Percentiles rank a stretch among this genome's conserved stretches.
Evolutionary conservation across 2,113 vertebrate genomes (phyloP).

Genomic region (Lonchura striata): DNA sequence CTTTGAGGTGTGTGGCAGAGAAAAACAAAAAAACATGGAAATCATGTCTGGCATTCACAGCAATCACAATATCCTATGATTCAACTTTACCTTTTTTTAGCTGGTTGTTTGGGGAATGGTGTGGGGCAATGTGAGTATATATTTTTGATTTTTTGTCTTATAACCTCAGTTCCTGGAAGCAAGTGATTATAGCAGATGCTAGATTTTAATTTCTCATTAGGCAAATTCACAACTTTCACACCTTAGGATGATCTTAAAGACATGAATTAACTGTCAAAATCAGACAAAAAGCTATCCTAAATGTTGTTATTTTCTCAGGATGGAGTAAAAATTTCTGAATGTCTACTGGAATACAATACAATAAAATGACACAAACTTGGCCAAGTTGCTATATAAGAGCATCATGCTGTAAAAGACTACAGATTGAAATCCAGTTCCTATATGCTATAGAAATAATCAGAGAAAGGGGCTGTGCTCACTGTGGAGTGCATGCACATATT

Average conservation of each 20-base stretch:
- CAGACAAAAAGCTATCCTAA: background rate
- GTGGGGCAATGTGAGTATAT: fast-evolving
- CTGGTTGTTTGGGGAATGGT: background rate
- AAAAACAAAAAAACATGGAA: background rate
- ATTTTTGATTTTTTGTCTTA: background rate
- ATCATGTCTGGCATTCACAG: background rate
- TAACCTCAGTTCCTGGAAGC: background rate
- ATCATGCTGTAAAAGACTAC: background rate
- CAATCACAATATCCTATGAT: background rate
- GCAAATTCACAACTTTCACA: background rate
- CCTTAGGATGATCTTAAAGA: background rate
- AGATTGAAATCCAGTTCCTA: background rate
- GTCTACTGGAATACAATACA: background rate
- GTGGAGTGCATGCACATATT: background rate
- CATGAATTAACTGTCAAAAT: background rate
- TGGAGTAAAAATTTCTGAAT: background rate
- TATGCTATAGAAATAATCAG: background rate
- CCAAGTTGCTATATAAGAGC: background rate
- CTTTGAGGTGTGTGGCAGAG: background rate
- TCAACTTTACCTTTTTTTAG: background rate
- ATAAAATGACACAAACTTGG: background rate
- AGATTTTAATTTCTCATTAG: background rate
- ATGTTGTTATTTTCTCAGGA: background rate
- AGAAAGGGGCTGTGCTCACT: background rate
- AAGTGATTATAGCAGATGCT: background rate